Percentiles rank a stretch among this genome's conserved stretches.
Conservation (phyloP, 2,797 vertebrate species). For the Cyprinella venusta region DNA sequence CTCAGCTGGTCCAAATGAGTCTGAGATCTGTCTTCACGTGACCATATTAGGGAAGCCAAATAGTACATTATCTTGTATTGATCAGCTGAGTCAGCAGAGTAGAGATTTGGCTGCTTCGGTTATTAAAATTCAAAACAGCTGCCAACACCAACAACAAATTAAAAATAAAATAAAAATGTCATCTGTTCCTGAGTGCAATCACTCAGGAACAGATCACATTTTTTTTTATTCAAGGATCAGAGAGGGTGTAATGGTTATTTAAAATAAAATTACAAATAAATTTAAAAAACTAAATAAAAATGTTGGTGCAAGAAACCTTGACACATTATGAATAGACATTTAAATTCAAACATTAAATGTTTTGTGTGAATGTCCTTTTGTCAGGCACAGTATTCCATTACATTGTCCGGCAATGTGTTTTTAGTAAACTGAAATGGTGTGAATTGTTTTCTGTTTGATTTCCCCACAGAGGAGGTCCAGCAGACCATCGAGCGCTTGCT, state of each 20-base stretch:
- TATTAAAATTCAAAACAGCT: constrained; percentile 14
- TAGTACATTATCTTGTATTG: constrained; percentile 20
- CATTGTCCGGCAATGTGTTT: not conserved
- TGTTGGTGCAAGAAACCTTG: not conserved
- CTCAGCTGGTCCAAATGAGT: not conserved
- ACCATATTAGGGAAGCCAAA: not conserved
- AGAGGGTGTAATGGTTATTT: not conserved
- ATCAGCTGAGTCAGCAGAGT: not conserved
- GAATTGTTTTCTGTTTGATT: constrained; percentile 1
- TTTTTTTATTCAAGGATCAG: not conserved
- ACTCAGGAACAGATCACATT: not conserved
- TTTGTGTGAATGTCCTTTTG: not conserved
- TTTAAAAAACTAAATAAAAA: not conserved
- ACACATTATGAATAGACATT: not conserved
- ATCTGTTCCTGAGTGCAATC: no score
- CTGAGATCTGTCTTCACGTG: not conserved
- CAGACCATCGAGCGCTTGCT: constrained; percentile 79
- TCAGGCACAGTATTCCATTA: not conserved
- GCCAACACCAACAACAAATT: not conserved
- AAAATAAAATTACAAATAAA: not conserved
- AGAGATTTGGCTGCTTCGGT: not conserved
- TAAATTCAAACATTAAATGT: not conserved
- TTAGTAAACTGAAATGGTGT: not conserved
- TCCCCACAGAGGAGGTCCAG: constrained; percentile 80
- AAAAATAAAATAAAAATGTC: no score